A percentile compares a stretch with the other conserved stretches of the same genome.
Conservation (phyloP, 2,113 vertebrate species). For the Chionis minor region DNA sequence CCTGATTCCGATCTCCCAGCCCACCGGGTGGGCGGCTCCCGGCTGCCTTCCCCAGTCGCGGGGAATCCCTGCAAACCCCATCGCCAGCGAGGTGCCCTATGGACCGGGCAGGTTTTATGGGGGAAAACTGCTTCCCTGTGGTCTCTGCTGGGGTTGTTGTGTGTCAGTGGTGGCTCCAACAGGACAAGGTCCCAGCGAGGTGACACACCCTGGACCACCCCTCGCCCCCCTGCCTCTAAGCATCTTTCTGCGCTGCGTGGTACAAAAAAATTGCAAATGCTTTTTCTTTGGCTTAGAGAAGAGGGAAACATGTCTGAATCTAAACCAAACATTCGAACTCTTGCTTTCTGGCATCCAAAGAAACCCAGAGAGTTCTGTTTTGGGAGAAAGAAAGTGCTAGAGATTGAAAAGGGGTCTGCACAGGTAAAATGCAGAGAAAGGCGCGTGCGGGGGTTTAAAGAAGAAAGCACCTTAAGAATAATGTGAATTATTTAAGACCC, state of each 20-base stretch:
- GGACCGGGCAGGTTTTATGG: not conserved
- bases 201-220: not conserved
- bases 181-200: accelerated
- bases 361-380: not conserved
- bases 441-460: not conserved
- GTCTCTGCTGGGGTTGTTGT: not conserved
- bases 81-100: accelerated
- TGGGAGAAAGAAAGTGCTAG: not conserved
- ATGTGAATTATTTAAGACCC: not conserved
- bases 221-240: not conserved
- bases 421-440: not conserved
- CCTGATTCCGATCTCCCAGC: not conserved
- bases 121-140: not conserved
- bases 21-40: not conserved
- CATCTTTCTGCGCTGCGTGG: accelerated
- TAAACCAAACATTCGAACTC: not conserved
- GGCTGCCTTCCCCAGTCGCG: accelerated
- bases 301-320: not conserved
- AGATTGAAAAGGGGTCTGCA: not conserved
- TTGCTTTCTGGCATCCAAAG: not conserved
- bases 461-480: not conserved
- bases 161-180: accelerated
- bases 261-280: not conserved
- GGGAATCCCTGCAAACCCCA: not conserved
- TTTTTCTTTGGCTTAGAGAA: not conserved